Base-by-base conservation (phyloP, 2,888 invertebrate species). In the Tyria jacobaeae region DNA sequence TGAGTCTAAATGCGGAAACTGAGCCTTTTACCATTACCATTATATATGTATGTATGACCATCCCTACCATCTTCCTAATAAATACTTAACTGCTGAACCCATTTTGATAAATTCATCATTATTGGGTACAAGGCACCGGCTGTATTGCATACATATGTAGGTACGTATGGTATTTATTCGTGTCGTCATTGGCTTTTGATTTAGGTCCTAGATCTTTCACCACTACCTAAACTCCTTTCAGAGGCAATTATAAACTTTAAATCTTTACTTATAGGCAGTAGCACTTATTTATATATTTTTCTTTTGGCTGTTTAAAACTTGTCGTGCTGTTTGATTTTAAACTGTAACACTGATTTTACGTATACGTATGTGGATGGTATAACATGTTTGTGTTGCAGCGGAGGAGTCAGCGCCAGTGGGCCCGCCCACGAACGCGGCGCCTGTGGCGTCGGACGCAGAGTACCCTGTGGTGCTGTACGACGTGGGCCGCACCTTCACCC, bases 401-500 rank as follows among this genome's bases (percentile, higher is more conserved):
- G 41, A 41, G 9, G 41, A 17, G 17, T 10, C 41, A 17, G 12
- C 21, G 41, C 34, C 27, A 56, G 55, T 27, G 41, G 35, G 27
- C 7, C 14, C 56, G 62, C 25, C 25, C 12, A 15, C 48, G 27
- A 37, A 12, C 53, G 39, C 49, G 7, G 15, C 7, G 4, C n/a
- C 27, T n/a, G 48, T 44, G 25, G 9, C 58, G 54, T 21, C 50
- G 15, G 44, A 50, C 39, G 25, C 60, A 49, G 59, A 48, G 44
- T 17, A 10, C 3, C 41, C 41, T 17, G 61, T 54, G 41, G 31
- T 70, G 34, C 68, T 75, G 70, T 89, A 76, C 82, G 84, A 87
- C 68, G 80, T 89, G 66, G 79, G 81, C 63, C 71, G 75, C 63
- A 64, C 73, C 75, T 72, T 89, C 77, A 48, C 73, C 54, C 86